These are phyloP conservation scores for Dendrolimus houi DNA, from an alignment of 2,888 invertebrate genomes.

Conservation along the genomic window DNA sequence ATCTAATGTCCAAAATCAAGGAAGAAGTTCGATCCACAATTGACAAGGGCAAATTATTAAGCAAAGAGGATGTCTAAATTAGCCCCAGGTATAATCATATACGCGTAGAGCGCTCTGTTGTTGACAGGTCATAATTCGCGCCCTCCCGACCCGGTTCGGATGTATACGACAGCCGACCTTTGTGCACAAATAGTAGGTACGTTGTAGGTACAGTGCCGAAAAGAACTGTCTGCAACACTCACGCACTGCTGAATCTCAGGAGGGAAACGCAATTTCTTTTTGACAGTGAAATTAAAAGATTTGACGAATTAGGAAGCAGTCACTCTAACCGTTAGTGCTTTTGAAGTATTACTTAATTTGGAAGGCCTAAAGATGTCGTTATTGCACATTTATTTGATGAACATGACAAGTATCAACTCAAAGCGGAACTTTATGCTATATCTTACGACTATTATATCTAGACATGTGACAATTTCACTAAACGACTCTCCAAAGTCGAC, in stretches of 20 bases:
- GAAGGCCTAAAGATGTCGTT: too few relatives aligned
- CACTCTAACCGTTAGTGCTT: too few relatives aligned
- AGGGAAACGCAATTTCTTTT: slow-evolving; percentile 60
- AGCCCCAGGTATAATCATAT: slow-evolving; percentile 34
- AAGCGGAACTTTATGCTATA: too few relatives aligned
- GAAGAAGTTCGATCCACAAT: slow-evolving; percentile 1
- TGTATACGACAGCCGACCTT: slow-evolving; percentile 59
- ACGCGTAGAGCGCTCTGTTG: slow-evolving; percentile 32
- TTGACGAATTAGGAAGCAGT: slow-evolving; percentile 24
- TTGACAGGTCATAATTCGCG: slow-evolving; percentile 66
- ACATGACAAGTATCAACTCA: too few relatives aligned
- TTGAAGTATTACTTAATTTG: too few relatives aligned
- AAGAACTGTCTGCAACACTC: slow-evolving; percentile 31
- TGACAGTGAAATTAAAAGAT: slow-evolving; percentile 43
- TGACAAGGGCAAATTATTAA: slow-evolving; percentile 8
- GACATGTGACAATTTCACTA: too few relatives aligned
- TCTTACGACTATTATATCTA: too few relatives aligned
- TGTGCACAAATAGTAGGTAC: slow-evolving; percentile 48
- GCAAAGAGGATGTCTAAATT: slow-evolving; percentile 15
- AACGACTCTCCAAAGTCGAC: too few relatives aligned
- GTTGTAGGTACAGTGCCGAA: slow-evolving; percentile 34
- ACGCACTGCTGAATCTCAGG: slow-evolving; percentile 32
- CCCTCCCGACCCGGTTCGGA: slow-evolving; percentile 26
- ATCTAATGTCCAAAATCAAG: background rate
- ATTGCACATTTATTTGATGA: too few relatives aligned